These are phyloP conservation scores for Leucopsar rothschildi DNA, from an alignment of 2,113 vertebrate genomes.

Conservation along the genomic window DNA sequence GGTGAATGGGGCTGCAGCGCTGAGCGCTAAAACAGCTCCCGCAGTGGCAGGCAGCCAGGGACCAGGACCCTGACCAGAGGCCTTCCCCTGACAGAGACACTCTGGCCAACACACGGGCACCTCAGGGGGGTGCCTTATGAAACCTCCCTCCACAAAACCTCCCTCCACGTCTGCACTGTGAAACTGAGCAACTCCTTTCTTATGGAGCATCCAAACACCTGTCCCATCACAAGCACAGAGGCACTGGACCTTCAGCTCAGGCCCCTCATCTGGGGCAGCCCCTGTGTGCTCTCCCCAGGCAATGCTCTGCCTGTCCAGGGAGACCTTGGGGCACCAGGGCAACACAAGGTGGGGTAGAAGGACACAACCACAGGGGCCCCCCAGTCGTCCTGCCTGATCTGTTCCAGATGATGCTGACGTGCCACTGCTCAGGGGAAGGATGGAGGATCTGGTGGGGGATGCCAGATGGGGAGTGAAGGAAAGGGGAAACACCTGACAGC, in stretches of 20 bases:
- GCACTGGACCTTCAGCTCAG: accelerated
- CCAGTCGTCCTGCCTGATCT: background rate
- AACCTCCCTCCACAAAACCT: background rate
- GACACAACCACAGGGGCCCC: background rate
- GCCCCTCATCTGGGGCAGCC: background rate
- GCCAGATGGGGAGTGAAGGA: background rate
- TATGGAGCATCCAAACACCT: background rate
- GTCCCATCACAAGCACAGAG: background rate
- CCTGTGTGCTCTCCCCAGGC: background rate
- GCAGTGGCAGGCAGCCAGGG: background rate
- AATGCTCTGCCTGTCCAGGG: background rate
- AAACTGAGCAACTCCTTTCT: background rate
- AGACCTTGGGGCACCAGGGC: background rate
- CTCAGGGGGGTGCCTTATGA: accelerated
- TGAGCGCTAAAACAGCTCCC: background rate
- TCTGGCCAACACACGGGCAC: background rate
- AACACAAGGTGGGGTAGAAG: background rate
- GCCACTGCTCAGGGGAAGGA: background rate
- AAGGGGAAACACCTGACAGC: background rate
- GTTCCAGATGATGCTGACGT: conserved; percentile 37
- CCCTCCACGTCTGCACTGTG: background rate
- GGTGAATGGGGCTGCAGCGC: background rate
- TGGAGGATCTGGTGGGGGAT: background rate
- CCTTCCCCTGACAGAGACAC: background rate
- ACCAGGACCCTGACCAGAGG: background rate